These are phyloP conservation scores for Lordiphosa mommai DNA, from an alignment of 1,140 invertebrate genomes.

Conservation along the genomic window DNA sequence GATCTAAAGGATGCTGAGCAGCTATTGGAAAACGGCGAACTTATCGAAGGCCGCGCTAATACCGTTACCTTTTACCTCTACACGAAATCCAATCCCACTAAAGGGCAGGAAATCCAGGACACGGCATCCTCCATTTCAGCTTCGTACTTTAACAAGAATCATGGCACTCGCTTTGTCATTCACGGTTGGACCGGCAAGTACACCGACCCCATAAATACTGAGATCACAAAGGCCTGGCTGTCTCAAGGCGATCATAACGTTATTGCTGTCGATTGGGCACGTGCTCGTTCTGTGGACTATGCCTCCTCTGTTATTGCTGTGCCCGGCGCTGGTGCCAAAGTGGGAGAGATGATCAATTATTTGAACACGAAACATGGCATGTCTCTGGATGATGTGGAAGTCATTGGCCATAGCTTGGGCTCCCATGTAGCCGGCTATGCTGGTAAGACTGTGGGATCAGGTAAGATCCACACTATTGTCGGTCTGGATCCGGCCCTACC, in stretches of 20 bases:
- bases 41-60: slow-evolving; percentile 19
- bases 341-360: slow-evolving; percentile 65
- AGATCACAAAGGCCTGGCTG: slow-evolving; percentile 79
- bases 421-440: slow-evolving; percentile 81
- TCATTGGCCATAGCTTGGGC: slow-evolving; percentile 78
- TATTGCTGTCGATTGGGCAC: slow-evolving; percentile 82
- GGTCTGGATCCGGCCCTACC: slow-evolving; percentile 81
- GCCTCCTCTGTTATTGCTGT: slow-evolving; percentile 80
- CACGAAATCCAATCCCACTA: slow-evolving; percentile 31
- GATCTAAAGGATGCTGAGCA: slow-evolving; percentile 22
- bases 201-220: slow-evolving; percentile 23
- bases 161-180: slow-evolving; percentile 59
- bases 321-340: slow-evolving; percentile 79
- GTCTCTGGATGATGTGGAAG: slow-evolving; percentile 32
- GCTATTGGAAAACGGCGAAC: not conserved
- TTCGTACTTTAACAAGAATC: slow-evolving; percentile 47
- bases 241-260: slow-evolving; percentile 80
- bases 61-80: slow-evolving; percentile 61
- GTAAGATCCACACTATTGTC: slow-evolving; percentile 58
- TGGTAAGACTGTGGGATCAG: slow-evolving; percentile 69
- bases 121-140: slow-evolving; percentile 15
- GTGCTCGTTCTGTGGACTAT: slow-evolving; percentile 79
- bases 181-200: slow-evolving; percentile 58
- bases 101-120: slow-evolving; percentile 25
- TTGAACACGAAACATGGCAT: slow-evolving; percentile 54